A percentile compares a stretch with the other conserved stretches of the same genome.
Evolutionary conservation across 2,888 invertebrate genomes (phyloP).

Genomic region (Aquatica leii): DNA sequence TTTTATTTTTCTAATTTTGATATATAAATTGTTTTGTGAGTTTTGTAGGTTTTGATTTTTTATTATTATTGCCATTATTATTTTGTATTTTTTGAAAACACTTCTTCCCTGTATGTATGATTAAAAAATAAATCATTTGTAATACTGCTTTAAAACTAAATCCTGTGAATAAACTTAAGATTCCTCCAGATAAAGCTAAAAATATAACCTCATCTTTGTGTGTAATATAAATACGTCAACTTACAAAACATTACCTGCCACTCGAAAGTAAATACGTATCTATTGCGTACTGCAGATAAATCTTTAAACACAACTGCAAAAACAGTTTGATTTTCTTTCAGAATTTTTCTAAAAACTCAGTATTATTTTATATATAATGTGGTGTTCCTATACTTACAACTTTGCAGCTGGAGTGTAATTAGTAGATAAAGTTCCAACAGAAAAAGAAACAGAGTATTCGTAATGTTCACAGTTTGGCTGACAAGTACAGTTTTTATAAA

Average conservation of each 20-base stretch:
- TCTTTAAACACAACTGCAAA: slow-evolving; percentile 73
- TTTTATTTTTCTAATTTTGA: too few relatives aligned
- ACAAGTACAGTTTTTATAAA: slow-evolving; percentile 58
- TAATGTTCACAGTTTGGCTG: slow-evolving; percentile 71
- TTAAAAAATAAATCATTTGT: slow-evolving; percentile 70
- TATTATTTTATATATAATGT: too few relatives aligned
- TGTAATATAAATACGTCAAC: too few relatives aligned
- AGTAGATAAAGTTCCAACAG: slow-evolving; percentile 51
- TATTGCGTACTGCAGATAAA: slow-evolving; percentile 70
- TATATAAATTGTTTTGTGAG: too few relatives aligned
- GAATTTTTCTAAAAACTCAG: slow-evolving; percentile 45
- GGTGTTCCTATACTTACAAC: too few relatives aligned
- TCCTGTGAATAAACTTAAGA: slow-evolving; percentile 74
- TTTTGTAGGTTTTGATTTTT: too few relatives aligned
- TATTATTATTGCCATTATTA: too few relatives aligned
- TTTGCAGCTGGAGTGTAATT: too few relatives aligned
- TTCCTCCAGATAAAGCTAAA: slow-evolving; percentile 77
- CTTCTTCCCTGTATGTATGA: not conserved
- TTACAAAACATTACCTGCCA: slow-evolving; percentile 76
- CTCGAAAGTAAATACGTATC: slow-evolving; percentile 71
- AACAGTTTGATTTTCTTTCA: slow-evolving; percentile 68
- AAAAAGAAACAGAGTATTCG: slow-evolving; percentile 71
- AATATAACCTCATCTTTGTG: too few relatives aligned
- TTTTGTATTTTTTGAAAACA: too few relatives aligned
- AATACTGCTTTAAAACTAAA: slow-evolving; percentile 75